Percentiles rank a stretch among this genome's conserved stretches.
phyloP scores from a whole-genome alignment of 2,797 vertebrate species.

The Limnodromus scolopaceus region DNA sequence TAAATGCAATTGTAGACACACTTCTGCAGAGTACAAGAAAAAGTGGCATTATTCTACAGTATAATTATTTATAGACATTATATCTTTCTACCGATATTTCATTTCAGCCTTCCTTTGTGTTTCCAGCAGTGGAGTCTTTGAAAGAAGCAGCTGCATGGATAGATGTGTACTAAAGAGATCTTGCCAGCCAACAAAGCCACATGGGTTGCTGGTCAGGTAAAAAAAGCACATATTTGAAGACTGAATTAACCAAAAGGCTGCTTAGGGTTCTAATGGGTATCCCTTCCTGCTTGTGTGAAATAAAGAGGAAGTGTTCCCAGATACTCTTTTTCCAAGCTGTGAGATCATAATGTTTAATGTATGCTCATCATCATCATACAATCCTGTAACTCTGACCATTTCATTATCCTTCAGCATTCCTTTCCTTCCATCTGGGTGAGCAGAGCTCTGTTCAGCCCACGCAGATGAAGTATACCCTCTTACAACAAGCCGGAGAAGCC shows the following conservation, averaged over 20 bases:
- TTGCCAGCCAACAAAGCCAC: not conserved
- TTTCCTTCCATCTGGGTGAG: not conserved
- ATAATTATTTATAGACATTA: not conserved
- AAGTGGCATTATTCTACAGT: not conserved
- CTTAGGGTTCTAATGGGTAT: not conserved
- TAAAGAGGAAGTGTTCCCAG: not conserved
- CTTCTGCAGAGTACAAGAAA: not conserved
- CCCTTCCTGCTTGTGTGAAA: not conserved
- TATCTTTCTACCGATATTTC: not conserved
- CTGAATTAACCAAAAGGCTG: not conserved
- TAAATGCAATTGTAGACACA: not conserved
- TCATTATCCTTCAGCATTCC: not conserved
- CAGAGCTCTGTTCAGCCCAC: not conserved
- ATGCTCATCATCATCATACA: not conserved
- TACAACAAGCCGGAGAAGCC: not conserved
- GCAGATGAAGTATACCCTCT: not conserved
- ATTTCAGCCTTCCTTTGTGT: not conserved
- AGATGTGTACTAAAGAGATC: not conserved
- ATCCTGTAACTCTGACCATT: not conserved
- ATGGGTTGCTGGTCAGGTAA: accelerated
- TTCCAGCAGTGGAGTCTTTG: not conserved
- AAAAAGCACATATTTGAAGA: accelerated
- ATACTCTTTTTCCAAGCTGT: not conserved
- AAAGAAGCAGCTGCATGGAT: not conserved
- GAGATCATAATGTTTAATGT: not conserved